Conservation (phyloP, 2,888 invertebrate genomes). For the Torymus auratus region DNA sequence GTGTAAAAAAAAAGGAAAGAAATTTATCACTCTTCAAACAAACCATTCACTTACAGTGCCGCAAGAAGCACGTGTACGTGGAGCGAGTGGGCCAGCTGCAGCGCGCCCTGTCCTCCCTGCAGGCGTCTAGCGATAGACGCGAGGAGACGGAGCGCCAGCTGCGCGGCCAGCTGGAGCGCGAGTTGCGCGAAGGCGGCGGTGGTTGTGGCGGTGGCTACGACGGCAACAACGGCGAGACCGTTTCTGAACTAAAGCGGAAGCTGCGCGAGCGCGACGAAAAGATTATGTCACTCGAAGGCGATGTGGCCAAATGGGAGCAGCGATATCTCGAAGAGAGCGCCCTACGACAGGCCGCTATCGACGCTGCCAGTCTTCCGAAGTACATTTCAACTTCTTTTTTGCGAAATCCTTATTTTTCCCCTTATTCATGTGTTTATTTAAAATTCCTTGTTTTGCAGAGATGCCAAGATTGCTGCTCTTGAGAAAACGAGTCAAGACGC, state of each 20-base stretch:
- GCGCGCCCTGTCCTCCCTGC: conserved; percentile 87
- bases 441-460: conserved; percentile 77
- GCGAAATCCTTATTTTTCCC: too few species aligned
- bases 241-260: conserved; percentile 81
- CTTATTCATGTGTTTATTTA: too few species aligned
- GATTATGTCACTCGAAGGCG: conserved; percentile 86
- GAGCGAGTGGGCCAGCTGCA: conserved; percentile 91
- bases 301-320: conserved; percentile 92
- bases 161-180: conserved; percentile 89
- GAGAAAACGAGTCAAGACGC: conserved; percentile 90
- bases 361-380: conserved; percentile 82
- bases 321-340: conserved; percentile 89
- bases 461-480: conserved; percentile 90
- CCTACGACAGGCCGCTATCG: conserved; percentile 87
- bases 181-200: conserved; percentile 81
- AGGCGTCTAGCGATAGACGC: conserved; percentile 89
- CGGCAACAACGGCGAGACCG: conserved; percentile 78
- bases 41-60: conserved; percentile 79
- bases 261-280: conserved; percentile 84
- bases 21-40: too few species aligned
- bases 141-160: conserved; percentile 92
- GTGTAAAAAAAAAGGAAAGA: too few species aligned
- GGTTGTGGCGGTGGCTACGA: conserved; percentile 73
- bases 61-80: conserved; percentile 90
- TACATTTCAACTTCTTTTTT: conserved; percentile 58